Conservation (phyloP, 2,113 vertebrate species). For the Psittacula cyanocephala region DNA sequence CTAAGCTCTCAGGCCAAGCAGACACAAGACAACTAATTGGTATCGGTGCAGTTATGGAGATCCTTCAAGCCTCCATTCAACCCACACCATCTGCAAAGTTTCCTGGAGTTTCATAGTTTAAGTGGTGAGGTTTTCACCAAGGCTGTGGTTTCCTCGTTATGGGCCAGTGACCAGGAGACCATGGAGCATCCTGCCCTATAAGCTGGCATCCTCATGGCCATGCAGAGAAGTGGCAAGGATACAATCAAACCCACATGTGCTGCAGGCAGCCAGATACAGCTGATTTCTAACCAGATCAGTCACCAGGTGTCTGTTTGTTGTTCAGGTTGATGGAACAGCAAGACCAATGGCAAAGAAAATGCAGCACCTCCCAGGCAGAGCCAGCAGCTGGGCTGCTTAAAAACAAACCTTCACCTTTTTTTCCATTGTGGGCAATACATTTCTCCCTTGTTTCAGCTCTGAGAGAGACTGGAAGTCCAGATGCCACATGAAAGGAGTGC, state of each 20-base stretch:
- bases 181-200: not conserved
- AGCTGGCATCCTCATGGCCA: rapidly evolving
- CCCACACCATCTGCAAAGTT: not conserved
- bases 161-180: not conserved
- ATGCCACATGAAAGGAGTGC: not conserved
- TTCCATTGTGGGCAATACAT: not conserved
- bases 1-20: not conserved
- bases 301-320: not conserved
- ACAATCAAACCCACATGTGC: rapidly evolving
- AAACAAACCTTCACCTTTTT: not conserved
- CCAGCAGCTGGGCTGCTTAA: not conserved
- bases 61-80: not conserved
- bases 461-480: not conserved
- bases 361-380: not conserved
- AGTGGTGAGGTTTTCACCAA: not conserved
- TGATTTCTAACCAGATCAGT: not conserved
- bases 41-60: not conserved
- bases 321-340: not conserved
- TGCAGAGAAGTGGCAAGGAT: not conserved
- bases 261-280: too few relatives aligned
- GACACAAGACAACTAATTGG: not conserved
- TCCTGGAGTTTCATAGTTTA: not conserved
- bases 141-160: not conserved
- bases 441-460: not conserved
- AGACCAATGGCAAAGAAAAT: not conserved